phyloP scores from a whole-genome alignment of 2,797 vertebrate genomes.

The Brotogeris chrysoptera region DNA sequence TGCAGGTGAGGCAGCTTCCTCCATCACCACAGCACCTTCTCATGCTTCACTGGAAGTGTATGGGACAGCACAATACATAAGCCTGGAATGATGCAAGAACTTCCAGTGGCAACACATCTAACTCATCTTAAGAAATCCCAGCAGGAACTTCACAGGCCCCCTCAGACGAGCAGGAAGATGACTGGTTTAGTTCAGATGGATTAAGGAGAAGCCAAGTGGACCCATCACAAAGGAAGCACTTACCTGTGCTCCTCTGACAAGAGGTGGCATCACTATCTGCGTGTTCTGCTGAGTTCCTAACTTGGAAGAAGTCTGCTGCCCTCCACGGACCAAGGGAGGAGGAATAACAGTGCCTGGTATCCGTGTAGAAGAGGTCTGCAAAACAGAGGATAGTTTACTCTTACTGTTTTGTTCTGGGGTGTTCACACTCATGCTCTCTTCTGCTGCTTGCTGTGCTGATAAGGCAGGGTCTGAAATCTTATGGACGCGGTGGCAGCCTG shows the following conservation, averaged over 20 bases:
- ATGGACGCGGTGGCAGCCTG: fast-evolving
- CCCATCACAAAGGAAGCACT: neutral
- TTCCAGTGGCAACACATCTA: neutral
- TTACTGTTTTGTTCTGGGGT: neutral
- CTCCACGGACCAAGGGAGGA: conserved; percentile 93
- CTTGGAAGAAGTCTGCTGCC: conserved; percentile 87
- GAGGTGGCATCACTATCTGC: conserved; percentile 93
- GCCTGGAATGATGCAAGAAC: fast-evolving
- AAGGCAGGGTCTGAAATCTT: neutral
- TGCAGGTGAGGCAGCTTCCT: neutral
- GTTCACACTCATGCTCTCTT: neutral
- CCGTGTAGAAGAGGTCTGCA: conserved; percentile 85
- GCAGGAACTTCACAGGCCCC: neutral
- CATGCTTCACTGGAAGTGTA: neutral
- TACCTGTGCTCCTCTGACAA: conserved; percentile 96
- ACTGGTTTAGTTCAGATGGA: neutral
- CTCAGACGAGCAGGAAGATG: neutral
- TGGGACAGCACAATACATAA: neutral
- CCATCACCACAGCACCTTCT: neutral
- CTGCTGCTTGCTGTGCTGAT: neutral
- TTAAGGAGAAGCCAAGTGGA: fast-evolving
- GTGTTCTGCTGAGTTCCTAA: conserved; percentile 82
- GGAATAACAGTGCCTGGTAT: conserved; percentile 91
- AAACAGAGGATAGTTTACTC: neutral
- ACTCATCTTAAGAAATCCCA: neutral